Percentiles rank a stretch among this genome's conserved stretches.
These are phyloP conservation scores for Alsophila aescularia DNA, from an alignment of 2,888 invertebrate genomes.

Conservation along the genomic window DNA sequence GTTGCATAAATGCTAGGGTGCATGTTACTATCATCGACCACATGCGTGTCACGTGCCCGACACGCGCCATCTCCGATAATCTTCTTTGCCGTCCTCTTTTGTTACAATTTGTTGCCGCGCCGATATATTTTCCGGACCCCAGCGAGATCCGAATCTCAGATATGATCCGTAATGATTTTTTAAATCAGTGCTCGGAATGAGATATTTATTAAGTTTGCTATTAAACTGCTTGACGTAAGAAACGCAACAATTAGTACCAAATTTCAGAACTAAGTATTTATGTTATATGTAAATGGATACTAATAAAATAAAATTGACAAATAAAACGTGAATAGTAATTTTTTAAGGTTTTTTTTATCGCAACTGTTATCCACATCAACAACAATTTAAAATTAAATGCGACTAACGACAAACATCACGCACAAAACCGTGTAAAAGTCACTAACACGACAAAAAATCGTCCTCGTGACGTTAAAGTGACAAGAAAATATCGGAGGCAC, in stretches of 20 bases:
- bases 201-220: slow-evolving; percentile 60
- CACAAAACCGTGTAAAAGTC: slow-evolving; percentile 34
- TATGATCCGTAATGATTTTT: slow-evolving; percentile 82
- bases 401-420: slow-evolving; percentile 17
- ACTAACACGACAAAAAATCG: slow-evolving; percentile 30
- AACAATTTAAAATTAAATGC: not conserved
- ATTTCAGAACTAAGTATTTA: not conserved
- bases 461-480: slow-evolving; percentile 68
- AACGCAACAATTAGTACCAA: not conserved
- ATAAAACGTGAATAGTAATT: too few relatives aligned
- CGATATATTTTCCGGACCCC: slow-evolving; percentile 62
- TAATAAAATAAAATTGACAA: too few relatives aligned
- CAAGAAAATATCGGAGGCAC: slow-evolving; percentile 79
- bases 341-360: too few relatives aligned
- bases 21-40: slow-evolving; percentile 63
- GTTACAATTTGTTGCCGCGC: slow-evolving; percentile 80
- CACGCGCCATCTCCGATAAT: slow-evolving; percentile 80
- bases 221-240: slow-evolving; percentile 12
- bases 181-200: slow-evolving; percentile 73
- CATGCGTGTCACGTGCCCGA: slow-evolving; percentile 74
- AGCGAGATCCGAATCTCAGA: slow-evolving; percentile 72
- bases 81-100: slow-evolving; percentile 80
- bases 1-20: slow-evolving; percentile 56
- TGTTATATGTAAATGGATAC: too few relatives aligned
- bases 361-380: not conserved